A percentile compares a stretch with the other conserved stretches of the same genome.
These are phyloP conservation scores for Stenchaetothrips biformis DNA, from an alignment of 2,888 invertebrate genomes.

Conservation along the genomic window DNA sequence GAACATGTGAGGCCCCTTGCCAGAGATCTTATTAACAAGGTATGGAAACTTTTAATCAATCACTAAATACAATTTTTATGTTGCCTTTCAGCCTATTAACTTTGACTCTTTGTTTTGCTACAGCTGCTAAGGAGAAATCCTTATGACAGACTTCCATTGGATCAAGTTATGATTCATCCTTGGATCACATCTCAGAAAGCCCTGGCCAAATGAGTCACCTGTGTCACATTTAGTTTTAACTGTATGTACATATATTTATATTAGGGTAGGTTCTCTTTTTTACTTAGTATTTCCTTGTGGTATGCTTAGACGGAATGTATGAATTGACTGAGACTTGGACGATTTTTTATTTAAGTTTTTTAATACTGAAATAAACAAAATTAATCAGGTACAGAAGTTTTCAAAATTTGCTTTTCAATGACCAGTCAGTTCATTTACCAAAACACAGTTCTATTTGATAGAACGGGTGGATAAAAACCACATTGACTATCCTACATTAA, in stretches of 20 bases:
- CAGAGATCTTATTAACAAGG: constrained; percentile 60
- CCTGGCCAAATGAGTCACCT: background rate
- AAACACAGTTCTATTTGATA: background rate
- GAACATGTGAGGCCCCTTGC: constrained; percentile 60
- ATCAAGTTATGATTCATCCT: constrained; percentile 64
- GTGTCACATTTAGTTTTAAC: background rate
- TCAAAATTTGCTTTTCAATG: background rate
- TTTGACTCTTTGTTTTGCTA: constrained; percentile 38
- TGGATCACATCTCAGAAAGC: constrained; percentile 52
- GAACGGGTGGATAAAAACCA: background rate
- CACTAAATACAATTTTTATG: too few species aligned
- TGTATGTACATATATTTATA: too few species aligned
- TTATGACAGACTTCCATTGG: constrained; percentile 59
- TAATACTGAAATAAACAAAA: background rate
- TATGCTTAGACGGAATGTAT: too few species aligned
- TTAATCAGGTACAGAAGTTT: background rate
- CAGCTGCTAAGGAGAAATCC: constrained; percentile 64
- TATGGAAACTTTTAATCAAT: background rate
- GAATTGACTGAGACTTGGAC: too few species aligned
- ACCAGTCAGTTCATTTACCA: background rate
- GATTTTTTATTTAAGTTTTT: too few species aligned
- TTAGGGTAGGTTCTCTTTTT: too few species aligned
- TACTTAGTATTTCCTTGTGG: too few species aligned
- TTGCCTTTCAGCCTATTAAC: background rate
- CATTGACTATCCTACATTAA: background rate